Evolutionary conservation across 1,140 invertebrate genomes (phyloP), one percentile per base, ranked within the genome.

Genomic region (Helicoverpa armigera): DNA sequence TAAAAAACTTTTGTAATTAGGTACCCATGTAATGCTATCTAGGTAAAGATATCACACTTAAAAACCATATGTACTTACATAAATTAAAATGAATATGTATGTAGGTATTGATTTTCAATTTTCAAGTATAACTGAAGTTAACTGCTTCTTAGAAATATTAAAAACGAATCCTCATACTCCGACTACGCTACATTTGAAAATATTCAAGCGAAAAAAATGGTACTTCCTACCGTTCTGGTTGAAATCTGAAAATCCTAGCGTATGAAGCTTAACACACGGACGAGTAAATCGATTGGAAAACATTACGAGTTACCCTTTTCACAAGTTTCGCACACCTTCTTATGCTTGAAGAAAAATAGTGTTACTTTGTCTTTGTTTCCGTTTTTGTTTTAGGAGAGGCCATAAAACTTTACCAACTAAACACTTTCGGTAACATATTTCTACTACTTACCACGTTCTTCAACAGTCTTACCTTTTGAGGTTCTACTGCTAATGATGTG

Each of bases 271-370:
- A 72, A 72, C 69, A 72, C 69, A 84, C 74, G 72, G 48, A 61
- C 63, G 80, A 82, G 67, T 73, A 69, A 80, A 83, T 80, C 78
- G 72, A 83, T 83, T 65, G 82, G 73, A 83, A 83, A 83, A 31
- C 58, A 75, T 75, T 54, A 61, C 73, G 35, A 75, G 58, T 60
- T 63, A 74, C 56, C 73, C 35, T 60, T 75, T 75, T 75, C 35
- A 61, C 53, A 50, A 75, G 43, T 83, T 80, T 80, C 56, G 65
- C 67, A 54, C 77, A 51, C 56, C 72, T 54, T 56, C 72, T 51
- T 58, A 51, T 74, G 72, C 73, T 75, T 75, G 35, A 75, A 61
- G 56, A 75, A 63, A 61, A 61, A 75, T 61, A 50, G 73, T 23
- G 56, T 50, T 74, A 75, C 58, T 60, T 75, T 51, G 43, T 51